phyloP scores from a whole-genome alignment of 30 jellyfish, hydroid and myxozoan genomes.

The Pelagia noctiluca region DNA sequence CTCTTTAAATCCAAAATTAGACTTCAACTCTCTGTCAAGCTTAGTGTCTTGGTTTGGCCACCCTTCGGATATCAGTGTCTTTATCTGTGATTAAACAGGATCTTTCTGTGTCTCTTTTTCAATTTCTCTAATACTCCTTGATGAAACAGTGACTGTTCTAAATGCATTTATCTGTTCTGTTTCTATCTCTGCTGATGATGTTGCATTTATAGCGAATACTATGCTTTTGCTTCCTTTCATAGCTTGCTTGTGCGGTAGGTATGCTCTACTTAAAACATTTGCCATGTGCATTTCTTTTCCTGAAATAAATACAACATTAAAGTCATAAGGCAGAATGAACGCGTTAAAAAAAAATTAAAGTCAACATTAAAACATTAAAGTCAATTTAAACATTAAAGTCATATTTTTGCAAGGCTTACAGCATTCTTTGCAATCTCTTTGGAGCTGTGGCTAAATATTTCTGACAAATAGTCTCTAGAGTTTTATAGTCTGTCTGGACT shows the following conservation, averaged over 20 bases:
- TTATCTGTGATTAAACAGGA: constrained; percentile 26
- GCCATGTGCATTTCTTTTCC: constrained; percentile 17
- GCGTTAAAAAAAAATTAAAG: too few species aligned
- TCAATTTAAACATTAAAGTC: too few species aligned
- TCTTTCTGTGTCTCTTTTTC: constrained; percentile 24
- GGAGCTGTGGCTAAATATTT: too few species aligned
- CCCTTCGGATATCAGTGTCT: constrained; percentile 30
- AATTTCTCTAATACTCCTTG: constrained; percentile 33
- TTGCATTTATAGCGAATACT: constrained; percentile 5
- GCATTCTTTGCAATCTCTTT: too few species aligned
- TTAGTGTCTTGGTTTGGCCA: constrained; percentile 27
- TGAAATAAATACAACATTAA: too few species aligned
- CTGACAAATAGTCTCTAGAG: constrained; percentile 46
- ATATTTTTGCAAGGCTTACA: too few species aligned
- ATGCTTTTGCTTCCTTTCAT: constrained; percentile 46
- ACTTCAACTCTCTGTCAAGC: constrained; percentile 31
- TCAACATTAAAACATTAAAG: too few species aligned
- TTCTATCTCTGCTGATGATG: constrained; percentile 21
- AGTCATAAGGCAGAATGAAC: too few species aligned
- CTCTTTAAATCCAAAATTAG: too few species aligned
- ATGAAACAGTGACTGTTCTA: constrained; percentile 37
- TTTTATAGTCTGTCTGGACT: constrained; percentile 45
- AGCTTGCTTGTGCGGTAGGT: constrained; percentile 25
- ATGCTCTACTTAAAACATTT: constrained; percentile 27
- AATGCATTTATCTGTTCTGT: constrained; percentile 13